These are phyloP conservation scores for Serinus canaria DNA, from an alignment of 2,113 vertebrate species.

Conservation along the genomic window DNA sequence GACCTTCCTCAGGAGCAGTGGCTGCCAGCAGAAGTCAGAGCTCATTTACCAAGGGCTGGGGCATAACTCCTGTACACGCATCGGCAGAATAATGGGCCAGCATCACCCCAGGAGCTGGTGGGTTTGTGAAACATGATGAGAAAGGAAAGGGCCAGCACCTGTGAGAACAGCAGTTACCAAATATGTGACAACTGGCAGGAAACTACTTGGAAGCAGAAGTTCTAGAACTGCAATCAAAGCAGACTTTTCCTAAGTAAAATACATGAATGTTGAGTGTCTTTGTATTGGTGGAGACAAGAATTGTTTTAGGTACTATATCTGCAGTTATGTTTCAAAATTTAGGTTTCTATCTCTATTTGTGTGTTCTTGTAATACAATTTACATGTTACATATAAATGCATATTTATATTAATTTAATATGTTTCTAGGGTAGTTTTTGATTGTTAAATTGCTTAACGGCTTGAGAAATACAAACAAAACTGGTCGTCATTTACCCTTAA, in stretches of 20 bases:
- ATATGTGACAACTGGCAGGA: neutral
- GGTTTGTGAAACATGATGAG: neutral
- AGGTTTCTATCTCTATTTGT: neutral
- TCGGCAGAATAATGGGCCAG: neutral
- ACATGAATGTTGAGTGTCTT: neutral
- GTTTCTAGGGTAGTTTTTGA: neutral
- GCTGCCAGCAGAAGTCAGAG: neutral
- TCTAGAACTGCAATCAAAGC: neutral
- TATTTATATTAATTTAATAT: neutral
- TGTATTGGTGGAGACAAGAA: neutral
- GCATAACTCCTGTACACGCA: fast-evolving
- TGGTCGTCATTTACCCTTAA: neutral
- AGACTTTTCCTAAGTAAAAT: neutral
- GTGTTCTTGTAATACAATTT: neutral
- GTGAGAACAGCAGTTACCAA: neutral
- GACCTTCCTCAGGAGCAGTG: neutral
- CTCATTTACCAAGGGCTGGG: neutral
- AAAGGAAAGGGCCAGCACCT: neutral
- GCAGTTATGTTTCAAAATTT: neutral
- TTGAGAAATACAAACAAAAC: neutral
- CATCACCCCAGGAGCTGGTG: neutral
- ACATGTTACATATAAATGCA: neutral
- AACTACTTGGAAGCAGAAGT: neutral
- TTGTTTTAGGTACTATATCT: neutral
- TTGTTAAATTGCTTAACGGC: neutral